Conservation (phyloP, 2,113 vertebrate species). For the Dicrurus megarhynchus region DNA sequence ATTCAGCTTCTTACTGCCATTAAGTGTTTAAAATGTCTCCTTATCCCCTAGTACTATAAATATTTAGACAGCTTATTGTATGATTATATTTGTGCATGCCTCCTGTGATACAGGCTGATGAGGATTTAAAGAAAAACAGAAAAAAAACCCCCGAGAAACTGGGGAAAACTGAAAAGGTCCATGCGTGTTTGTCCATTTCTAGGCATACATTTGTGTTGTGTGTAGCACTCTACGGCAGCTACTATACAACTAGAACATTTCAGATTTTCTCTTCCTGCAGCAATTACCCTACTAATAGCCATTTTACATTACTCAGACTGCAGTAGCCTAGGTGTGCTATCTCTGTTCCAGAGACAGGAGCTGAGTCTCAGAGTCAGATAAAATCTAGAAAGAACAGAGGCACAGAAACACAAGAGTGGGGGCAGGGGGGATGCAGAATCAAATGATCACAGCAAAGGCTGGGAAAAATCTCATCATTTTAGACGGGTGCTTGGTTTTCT, state of each 20-base stretch:
- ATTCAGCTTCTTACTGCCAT: background rate
- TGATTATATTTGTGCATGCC: background rate
- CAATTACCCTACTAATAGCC: background rate
- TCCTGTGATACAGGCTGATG: background rate
- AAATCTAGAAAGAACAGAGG: background rate
- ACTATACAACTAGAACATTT: background rate
- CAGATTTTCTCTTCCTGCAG: background rate
- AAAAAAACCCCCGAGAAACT: background rate
- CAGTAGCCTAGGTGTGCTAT: background rate
- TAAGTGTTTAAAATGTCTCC: slow-evolving; percentile 30
- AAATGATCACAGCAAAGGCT: background rate
- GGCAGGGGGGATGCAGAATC: background rate
- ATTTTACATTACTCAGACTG: background rate
- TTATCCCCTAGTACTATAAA: background rate
- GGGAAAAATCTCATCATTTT: background rate
- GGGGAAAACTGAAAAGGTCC: background rate
- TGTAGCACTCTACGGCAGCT: background rate
- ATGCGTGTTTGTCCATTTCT: background rate
- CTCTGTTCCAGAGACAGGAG: background rate
- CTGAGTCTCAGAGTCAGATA: background rate
- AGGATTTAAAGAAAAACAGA: background rate
- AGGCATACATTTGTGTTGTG: background rate
- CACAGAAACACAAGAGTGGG: background rate
- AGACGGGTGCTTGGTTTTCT: background rate
- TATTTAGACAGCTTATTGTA: background rate